Evolutionary conservation across 2,888 invertebrate genomes (phyloP).

Genomic region (Adelphocoris suturalis): DNA sequence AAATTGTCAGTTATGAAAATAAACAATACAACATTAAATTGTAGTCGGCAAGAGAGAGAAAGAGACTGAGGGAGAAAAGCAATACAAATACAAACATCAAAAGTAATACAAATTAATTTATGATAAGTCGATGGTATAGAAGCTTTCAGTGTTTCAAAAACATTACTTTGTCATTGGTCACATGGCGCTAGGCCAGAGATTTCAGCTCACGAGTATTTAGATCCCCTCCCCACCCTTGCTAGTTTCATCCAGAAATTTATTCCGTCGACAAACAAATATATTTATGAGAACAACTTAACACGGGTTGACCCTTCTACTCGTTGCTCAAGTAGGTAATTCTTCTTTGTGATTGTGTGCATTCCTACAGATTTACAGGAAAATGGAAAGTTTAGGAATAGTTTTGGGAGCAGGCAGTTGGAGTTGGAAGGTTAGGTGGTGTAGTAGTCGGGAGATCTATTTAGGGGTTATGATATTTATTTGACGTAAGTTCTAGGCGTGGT

Average conservation of each 20-base stretch:
- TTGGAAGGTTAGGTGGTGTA: not conserved
- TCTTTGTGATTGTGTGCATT: not conserved
- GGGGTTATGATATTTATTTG: slow-evolving; percentile 56
- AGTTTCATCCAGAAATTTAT: not conserved
- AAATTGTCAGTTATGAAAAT: no score
- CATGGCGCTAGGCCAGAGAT: no score
- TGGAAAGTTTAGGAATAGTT: not conserved
- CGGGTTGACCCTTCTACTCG: not conserved
- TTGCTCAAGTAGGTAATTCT: not conserved
- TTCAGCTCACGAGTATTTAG: no score
- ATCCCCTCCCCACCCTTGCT: no score
- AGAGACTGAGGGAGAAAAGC: no score
- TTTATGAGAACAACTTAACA: not conserved
- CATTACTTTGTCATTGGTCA: no score
- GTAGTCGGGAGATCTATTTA: slow-evolving; percentile 47
- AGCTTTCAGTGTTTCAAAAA: no score
- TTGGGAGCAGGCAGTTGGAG: not conserved
- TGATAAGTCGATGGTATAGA: no score
- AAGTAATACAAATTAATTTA: no score
- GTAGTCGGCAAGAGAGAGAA: no score
- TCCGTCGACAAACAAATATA: not conserved
- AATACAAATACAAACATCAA: no score
- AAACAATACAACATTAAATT: no score
- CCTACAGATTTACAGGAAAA: not conserved
- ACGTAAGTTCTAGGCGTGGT: slow-evolving; percentile 54